Evolutionary conservation across 2,113 vertebrate species (phyloP).

Genomic region (Periophthalmus modestus): DNA sequence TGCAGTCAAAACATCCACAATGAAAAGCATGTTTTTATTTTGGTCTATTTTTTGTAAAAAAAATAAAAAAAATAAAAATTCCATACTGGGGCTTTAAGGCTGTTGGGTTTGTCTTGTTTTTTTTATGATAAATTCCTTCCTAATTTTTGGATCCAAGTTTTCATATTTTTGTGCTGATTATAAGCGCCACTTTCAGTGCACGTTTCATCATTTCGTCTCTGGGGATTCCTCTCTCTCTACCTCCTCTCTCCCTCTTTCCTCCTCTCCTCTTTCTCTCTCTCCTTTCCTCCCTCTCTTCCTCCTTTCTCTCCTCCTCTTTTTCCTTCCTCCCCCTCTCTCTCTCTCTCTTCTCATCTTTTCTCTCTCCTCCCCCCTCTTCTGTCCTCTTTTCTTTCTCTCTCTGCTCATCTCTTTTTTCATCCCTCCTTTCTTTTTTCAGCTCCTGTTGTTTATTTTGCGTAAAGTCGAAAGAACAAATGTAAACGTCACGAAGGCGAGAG

Average conservation of each 20-base stretch:
- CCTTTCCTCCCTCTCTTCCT: background rate
- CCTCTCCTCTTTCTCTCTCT: background rate
- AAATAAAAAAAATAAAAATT: too few relatives aligned
- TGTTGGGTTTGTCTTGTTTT: too few relatives aligned
- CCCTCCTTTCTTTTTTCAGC: background rate
- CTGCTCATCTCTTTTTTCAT: too few relatives aligned
- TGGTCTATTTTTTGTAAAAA: too few relatives aligned
- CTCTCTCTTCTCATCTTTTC: too few relatives aligned
- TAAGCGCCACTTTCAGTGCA: background rate
- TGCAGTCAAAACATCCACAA: too few relatives aligned
- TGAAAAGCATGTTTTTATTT: too few relatives aligned
- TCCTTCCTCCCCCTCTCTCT: background rate
- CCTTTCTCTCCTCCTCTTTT: background rate
- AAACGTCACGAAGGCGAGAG: background rate
- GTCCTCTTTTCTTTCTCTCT: too few relatives aligned
- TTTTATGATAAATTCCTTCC: background rate
- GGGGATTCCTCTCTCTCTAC: background rate
- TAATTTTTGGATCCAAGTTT: background rate
- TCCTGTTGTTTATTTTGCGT: background rate
- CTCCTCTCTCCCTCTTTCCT: background rate
- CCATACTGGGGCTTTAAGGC: too few relatives aligned
- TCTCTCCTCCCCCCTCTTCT: too few relatives aligned
- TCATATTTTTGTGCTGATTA: background rate
- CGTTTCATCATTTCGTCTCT: background rate
- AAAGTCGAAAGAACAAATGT: background rate